These are phyloP conservation scores for Gasterosteus aculeatus DNA, from an alignment of 2,113 vertebrate genomes.

Conservation along the genomic window DNA sequence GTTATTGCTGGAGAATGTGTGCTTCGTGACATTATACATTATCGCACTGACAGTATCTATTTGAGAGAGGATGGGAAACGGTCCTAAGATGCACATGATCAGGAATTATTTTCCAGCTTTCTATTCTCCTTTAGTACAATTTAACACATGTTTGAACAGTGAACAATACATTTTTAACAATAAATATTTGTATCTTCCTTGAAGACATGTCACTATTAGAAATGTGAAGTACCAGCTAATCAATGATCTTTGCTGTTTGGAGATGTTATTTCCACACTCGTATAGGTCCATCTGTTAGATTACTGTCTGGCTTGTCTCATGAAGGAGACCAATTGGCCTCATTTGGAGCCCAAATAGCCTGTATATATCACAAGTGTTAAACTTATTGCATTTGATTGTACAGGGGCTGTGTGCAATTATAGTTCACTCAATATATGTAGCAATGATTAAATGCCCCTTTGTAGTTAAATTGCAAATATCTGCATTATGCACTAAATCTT, in stretches of 20 bases:
- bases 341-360: not conserved
- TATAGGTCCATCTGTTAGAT: conserved; percentile 1
- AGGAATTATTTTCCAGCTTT: not conserved
- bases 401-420: not conserved
- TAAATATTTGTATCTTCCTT: conserved; percentile 3
- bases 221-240: conserved; percentile 7
- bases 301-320: not conserved
- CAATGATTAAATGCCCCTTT: not conserved
- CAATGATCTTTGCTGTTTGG: not conserved
- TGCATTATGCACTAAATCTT: not conserved
- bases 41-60: not conserved
- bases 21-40: conserved; percentile 1
- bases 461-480: not conserved
- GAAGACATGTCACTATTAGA: not conserved
- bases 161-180: not conserved
- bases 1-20: not conserved
- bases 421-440: not conserved
- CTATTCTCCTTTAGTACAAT: not conserved
- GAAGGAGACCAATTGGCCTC: not conserved
- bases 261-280: conserved; percentile 2
- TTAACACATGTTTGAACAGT: not conserved
- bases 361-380: not conserved
- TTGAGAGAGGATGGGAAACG: not conserved
- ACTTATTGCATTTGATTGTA: not conserved
- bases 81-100: not conserved